Base-by-base conservation (phyloP, 37 sponge, comb jelly and placozoan genomes). In the Diacarnus erythraeanus region DNA sequence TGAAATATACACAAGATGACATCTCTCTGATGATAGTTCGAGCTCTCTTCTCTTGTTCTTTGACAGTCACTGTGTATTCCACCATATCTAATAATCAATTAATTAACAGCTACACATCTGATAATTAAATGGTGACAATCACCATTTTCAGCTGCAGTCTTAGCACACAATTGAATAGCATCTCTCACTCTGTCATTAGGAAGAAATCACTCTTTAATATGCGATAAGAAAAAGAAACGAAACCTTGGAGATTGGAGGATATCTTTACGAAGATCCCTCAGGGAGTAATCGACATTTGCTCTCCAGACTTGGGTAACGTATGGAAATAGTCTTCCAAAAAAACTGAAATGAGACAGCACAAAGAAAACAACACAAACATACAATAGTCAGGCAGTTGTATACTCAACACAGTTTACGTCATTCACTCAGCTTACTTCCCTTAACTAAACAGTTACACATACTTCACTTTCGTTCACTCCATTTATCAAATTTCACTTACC, bases 31-130 rank as follows among this genome's bases (percentile, higher is more conserved):
- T 64, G 41, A 84, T 77, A 29, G 12, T 25, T 2, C 4, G 26
- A 2, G 87, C 80, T 42, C 87, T 79, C 59, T 72, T 65, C 80
- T 75, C 58, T 65, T 80, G 75, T 38, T 74, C 43, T 41, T 34
- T 64, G 31, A 80, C 5, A 30, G 69, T 61, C 4, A 18, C 39
- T 31, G 67, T 57, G 30, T 31, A 65, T 12, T 47, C 10, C 51
- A 47, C 51, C 6, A 12, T 6, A 12, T 47, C 51, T 47, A 12
- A 12, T 15, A 47, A 12, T 47, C 6, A 15, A 15, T 15, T 47
- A 6, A 47, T 47, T 47, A 47, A 15, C 51, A 47, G 6, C 51
- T n/a, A n/a, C n/a, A n/a, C n/a, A n/a, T n/a, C n/a, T n/a, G n/a
- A n/a, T n/a, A n/a, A n/a, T n/a, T n/a, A n/a, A n/a, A n/a, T n/a